A percentile compares a stretch with the other conserved stretches of the same genome.
These are phyloP conservation scores for Drosophila nebulosa DNA, from an alignment of 1,140 invertebrate genomes.

Conservation along the genomic window DNA sequence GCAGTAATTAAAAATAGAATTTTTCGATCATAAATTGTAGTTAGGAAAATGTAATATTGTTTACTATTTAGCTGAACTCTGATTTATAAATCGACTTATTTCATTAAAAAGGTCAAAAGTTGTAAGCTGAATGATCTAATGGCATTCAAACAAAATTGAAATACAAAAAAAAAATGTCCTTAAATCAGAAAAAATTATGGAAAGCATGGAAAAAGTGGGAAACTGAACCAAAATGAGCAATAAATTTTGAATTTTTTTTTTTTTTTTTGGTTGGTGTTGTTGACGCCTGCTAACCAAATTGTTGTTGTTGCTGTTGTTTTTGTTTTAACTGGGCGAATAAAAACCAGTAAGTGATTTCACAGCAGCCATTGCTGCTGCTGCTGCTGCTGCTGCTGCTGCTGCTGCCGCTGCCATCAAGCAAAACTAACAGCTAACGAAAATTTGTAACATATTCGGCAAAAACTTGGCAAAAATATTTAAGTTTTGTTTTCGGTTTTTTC, in stretches of 20 bases:
- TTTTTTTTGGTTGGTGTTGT: neutral
- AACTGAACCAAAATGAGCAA: constrained; percentile 66
- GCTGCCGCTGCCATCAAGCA: constrained; percentile 30
- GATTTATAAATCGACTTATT: no score
- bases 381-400: no score
- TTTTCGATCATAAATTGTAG: no score
- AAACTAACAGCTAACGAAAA: constrained; percentile 68
- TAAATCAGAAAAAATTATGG: neutral
- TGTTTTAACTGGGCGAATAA: constrained; percentile 49
- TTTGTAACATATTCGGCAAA: constrained; percentile 73
- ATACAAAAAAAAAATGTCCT: no score
- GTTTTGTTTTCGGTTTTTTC: constrained; percentile 36
- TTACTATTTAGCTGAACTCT: no score
- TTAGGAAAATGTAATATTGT: no score
- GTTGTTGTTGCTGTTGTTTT: constrained; percentile 3
- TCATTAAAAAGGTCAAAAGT: no score
- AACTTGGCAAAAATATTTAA: constrained; percentile 66
- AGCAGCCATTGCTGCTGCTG: constrained; percentile 36
- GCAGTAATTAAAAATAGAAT: no score
- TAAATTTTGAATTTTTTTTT: constrained; percentile 66
- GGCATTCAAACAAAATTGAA: no score
- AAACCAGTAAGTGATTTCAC: constrained; percentile 77
- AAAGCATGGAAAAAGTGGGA: constrained; percentile 49
- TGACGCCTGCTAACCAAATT: neutral
- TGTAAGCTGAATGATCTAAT: no score